These are phyloP conservation scores for Drosophila emarginata DNA, from an alignment of 2,888 invertebrate genomes.

Conservation along the genomic window DNA sequence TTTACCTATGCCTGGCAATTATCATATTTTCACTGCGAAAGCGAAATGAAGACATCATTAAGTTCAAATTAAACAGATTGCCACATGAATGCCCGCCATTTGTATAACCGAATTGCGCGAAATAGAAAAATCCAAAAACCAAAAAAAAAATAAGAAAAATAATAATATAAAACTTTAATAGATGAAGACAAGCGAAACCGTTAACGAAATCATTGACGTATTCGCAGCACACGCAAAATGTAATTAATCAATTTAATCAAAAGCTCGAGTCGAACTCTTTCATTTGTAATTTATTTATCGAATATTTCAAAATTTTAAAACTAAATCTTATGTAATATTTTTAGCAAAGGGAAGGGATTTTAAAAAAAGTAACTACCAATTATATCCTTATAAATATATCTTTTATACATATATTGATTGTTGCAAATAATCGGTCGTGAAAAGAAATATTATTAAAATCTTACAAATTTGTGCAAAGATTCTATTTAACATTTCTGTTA, in stretches of 20 bases:
- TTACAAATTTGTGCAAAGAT: too few species aligned
- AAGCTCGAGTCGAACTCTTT: neutral
- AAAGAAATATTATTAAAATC: too few species aligned
- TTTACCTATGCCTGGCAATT: slow-evolving; percentile 48
- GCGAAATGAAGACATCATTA: slow-evolving; percentile 76
- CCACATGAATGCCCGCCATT: slow-evolving; percentile 56
- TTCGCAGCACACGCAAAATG: slow-evolving; percentile 10
- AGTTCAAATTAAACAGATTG: slow-evolving; percentile 65
- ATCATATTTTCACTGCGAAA: slow-evolving; percentile 63
- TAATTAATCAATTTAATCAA: slow-evolving; percentile 37
- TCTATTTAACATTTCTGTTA: too few species aligned
- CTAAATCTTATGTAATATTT: too few species aligned
- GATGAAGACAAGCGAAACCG: slow-evolving; percentile 23
- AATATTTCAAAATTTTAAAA: too few species aligned
- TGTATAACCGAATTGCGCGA: slow-evolving; percentile 67
- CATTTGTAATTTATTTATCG: neutral
- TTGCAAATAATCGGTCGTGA: too few species aligned
- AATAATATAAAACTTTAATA: slow-evolving; percentile 2
- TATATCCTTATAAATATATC: too few species aligned
- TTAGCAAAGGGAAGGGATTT: too few species aligned
- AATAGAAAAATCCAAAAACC: slow-evolving; percentile 33
- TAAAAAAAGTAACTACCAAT: too few species aligned
- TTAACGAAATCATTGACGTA: slow-evolving; percentile 18
- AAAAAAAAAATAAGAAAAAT: neutral
- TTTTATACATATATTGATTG: too few species aligned